Evolutionary conservation across 2,888 invertebrate genomes (phyloP), one percentile per base, ranked within the genome.

Genomic region (Sminthurinus aureus): DNA sequence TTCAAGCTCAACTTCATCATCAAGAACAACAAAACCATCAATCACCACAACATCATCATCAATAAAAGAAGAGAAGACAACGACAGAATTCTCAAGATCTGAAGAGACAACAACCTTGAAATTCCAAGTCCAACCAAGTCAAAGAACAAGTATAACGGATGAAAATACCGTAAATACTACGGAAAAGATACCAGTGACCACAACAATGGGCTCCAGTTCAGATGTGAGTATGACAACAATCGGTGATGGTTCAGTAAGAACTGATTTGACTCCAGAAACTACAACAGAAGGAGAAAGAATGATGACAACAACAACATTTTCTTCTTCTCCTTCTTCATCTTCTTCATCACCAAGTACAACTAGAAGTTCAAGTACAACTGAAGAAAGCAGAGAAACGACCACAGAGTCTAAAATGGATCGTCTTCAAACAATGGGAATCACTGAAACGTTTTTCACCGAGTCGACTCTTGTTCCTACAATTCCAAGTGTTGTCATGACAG

Each of bases 21-120:
- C 58, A 74, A 77, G 50, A 6, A 78, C 84, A 52, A 74, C 83
- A 71, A 74, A 75, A 52, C 83, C 83, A 50, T 85, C 86, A 78
- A 87, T 80, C 75, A 84, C 66, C 66, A 77, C 83, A 67, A 79
- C 84, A 20, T 79, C 85, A 26, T 85, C 79, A 13, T 85, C 22
- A 26, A 13, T 58, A 71, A 71, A 24, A 26, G 22, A 71, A 15
- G 71, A 22, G 24, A 24, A 24, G 71, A 71, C 22, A 20, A 20
- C 22, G 4, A 20, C n/a, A 69, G 22, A 69, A 20, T 20, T 20
- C 38, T 38, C 38, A 38, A 38, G 38, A 38, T 38, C 38, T 11
- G 20, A 20, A 69, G 20, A n/a, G 3, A 69, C 20, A n/a, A 64
- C 15, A 64, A 64, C n/a, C 1, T 9, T 64, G 13, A 18, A 64